Evolutionary conservation across 64 coral and sea anemone genomes (phyloP).

Genomic region (Hydrozoanthus tunicans): DNA sequence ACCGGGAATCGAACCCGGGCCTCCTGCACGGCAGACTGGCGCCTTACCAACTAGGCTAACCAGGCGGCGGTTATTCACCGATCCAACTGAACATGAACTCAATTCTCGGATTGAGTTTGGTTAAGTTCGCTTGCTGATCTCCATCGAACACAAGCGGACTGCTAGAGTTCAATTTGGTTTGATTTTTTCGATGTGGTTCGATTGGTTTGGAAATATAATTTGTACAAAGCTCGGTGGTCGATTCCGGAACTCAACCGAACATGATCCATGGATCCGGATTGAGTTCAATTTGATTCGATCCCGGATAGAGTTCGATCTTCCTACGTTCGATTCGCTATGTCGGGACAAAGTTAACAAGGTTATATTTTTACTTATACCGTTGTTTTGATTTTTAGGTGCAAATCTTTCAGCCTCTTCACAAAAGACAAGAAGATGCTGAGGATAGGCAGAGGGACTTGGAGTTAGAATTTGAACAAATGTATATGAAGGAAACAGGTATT

Average conservation of each 20-base stretch:
- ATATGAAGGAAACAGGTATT: slow-evolving; percentile 93
- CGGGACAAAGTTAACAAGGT: neutral
- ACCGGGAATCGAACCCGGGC: too few species aligned
- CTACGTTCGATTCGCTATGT: neutral
- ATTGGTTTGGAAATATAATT: neutral
- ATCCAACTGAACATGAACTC: neutral
- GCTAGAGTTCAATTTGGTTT: neutral
- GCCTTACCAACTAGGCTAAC: too few species aligned
- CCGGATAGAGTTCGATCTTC: neutral
- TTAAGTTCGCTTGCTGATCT: neutral
- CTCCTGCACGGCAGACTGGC: too few species aligned
- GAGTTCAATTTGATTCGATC: neutral
- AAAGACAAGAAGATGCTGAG: slow-evolving; percentile 91
- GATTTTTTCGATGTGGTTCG: neutral
- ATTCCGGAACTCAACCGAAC: neutral
- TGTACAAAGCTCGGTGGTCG: neutral
- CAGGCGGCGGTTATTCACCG: neutral
- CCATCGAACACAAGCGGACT: neutral
- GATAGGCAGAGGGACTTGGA: slow-evolving; percentile 90
- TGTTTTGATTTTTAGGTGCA: slow-evolving; percentile 54
- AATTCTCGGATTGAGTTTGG: neutral
- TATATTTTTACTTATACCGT: too few species aligned
- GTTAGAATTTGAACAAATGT: slow-evolving; percentile 98
- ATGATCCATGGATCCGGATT: neutral
- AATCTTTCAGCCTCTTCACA: slow-evolving; percentile 96